A percentile compares a stretch with the other conserved stretches of the same genome.
Conservation (phyloP, 2,113 vertebrate genomes). For the Perccottus glenii region DNA sequence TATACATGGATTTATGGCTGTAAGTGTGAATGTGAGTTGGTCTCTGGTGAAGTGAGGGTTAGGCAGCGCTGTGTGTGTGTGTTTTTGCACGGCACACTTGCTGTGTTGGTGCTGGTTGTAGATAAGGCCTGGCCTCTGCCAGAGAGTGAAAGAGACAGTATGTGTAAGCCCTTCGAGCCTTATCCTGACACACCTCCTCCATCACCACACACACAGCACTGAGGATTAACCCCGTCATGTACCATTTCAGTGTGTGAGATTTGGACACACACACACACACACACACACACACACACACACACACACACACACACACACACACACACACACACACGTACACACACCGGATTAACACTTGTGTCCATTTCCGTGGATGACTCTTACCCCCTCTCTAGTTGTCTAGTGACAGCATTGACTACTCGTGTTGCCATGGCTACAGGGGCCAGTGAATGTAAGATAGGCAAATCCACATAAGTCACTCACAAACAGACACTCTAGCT, state of each 20-base stretch:
- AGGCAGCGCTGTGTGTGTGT: constrained; percentile 29
- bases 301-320: no score
- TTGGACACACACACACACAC: constrained; percentile 46
- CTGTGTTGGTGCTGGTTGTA: constrained; percentile 63
- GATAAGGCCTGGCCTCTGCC: constrained; percentile 71
- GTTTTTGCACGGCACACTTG: constrained; percentile 11
- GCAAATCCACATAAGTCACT: constrained; percentile 76
- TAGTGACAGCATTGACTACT: constrained; percentile 69
- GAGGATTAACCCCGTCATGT: constrained; percentile 75
- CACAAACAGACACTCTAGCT: constrained; percentile 66
- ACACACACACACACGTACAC: constrained; percentile 33
- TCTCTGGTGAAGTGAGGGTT: constrained; percentile 45
- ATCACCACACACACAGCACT: constrained; percentile 46
- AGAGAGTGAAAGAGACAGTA: constrained; percentile 69
- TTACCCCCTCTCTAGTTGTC: constrained; percentile 60
- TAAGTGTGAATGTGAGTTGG: constrained; percentile 58
- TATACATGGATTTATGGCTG: constrained; percentile 60
- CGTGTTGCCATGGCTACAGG: constrained; percentile 74
- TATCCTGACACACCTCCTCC: constrained; percentile 70
- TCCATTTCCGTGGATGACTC: constrained; percentile 71
- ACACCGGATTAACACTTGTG: constrained; percentile 73
- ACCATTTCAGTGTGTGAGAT: constrained; percentile 72
- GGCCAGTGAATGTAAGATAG: constrained; percentile 70
- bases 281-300: constrained; percentile 35
- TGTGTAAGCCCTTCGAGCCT: constrained; percentile 73